Conservation (phyloP, 2,113 vertebrate species). For the Tupaia chinensis region DNA sequence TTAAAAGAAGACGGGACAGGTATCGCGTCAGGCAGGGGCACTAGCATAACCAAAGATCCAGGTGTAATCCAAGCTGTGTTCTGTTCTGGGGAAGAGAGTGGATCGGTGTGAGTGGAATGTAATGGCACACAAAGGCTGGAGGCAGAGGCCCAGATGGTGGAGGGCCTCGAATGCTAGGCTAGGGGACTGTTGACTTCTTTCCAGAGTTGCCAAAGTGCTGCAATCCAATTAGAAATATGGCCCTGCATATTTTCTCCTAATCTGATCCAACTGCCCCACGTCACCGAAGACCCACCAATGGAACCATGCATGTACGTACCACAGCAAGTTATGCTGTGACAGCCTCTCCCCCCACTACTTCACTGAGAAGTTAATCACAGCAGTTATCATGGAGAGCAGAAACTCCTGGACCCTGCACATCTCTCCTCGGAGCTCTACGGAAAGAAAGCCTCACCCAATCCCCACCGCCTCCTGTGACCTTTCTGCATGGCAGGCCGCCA, state of each 20-base stretch:
- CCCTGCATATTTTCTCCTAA: not conserved
- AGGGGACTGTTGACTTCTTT: not conserved
- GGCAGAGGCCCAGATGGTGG: not conserved
- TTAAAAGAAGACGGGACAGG: not conserved
- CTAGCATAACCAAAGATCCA: not conserved
- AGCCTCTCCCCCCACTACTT: rapidly evolving
- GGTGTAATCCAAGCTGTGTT: rapidly evolving
- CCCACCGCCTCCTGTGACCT: not conserved
- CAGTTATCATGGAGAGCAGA: not conserved
- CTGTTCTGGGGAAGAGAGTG: not conserved
- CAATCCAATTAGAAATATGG: not conserved
- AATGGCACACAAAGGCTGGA: not conserved
- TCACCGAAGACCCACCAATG: not conserved
- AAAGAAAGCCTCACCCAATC: not conserved
- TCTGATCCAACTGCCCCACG: not conserved
- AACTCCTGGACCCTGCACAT: not conserved
- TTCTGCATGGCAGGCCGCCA: not conserved
- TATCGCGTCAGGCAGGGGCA: not conserved
- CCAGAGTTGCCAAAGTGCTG: not conserved
- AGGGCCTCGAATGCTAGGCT: not conserved
- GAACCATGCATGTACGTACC: rapidly evolving
- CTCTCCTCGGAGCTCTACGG: not conserved
- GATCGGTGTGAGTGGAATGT: not conserved
- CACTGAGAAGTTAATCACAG: not conserved
- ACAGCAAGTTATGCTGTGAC: not conserved